phyloP scores from a whole-genome alignment of 1,140 invertebrate species.

The Bombus affinis region DNA sequence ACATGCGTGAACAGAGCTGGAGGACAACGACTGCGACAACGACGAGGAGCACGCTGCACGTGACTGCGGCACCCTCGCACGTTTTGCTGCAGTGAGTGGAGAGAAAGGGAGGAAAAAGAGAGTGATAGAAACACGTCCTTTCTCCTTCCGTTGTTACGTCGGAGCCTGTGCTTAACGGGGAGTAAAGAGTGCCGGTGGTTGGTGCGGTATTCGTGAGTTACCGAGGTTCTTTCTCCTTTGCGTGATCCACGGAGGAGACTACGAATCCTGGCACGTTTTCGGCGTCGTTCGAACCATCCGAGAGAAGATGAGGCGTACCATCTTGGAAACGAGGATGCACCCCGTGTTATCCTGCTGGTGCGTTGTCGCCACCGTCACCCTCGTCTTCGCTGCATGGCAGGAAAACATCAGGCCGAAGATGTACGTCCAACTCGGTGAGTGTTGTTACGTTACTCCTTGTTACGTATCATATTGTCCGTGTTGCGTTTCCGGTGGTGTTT shows the following conservation, averaged over 20 bases:
- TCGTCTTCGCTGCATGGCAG: conserved; percentile 87
- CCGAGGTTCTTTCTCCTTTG: conserved; percentile 14
- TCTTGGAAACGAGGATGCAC: conserved; percentile 59
- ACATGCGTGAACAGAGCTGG: conserved; percentile 61
- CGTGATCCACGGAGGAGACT: conserved; percentile 36
- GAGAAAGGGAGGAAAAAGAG: conserved; percentile 52
- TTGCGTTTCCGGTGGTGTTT: neutral
- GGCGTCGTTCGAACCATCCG: conserved; percentile 40
- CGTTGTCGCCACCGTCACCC: conserved; percentile 69
- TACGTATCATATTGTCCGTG: neutral
- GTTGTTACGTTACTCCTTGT: neutral
- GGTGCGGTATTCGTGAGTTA: conserved; percentile 53
- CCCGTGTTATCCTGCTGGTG: conserved; percentile 66
- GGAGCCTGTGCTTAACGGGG: conserved; percentile 36
- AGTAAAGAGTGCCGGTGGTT: conserved; percentile 54
- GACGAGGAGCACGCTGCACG: conserved; percentile 61
- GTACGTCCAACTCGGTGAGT: conserved; percentile 93
- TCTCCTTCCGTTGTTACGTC: conserved; percentile 34
- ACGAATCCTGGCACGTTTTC: conserved; percentile 62
- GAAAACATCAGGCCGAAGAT: conserved; percentile 93
- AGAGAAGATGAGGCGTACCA: conserved; percentile 65
- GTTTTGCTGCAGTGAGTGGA: conserved; percentile 64
- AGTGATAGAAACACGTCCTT: conserved; percentile 61
- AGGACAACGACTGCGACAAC: conserved; percentile 57
- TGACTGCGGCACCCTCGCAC: conserved; percentile 64